A percentile compares a stretch with the other conserved stretches of the same genome.
Evolutionary conservation across 2,113 vertebrate genomes (phyloP).

Genomic region (Carassius gibelio): DNA sequence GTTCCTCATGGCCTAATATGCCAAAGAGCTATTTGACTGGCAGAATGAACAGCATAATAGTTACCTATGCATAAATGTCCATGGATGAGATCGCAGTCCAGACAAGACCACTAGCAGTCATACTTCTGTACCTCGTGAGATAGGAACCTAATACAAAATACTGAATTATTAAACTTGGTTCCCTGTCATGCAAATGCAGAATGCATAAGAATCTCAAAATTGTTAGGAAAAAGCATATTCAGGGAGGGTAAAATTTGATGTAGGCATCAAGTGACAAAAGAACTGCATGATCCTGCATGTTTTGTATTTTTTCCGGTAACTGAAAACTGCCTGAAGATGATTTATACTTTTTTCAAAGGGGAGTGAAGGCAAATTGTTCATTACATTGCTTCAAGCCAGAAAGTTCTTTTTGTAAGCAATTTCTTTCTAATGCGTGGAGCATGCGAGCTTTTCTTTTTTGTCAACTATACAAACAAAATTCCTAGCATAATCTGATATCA

Average conservation of each 20-base stretch:
- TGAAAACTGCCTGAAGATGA: background rate
- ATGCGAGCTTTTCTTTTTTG: no score
- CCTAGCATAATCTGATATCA: background rate
- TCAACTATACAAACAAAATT: background rate
- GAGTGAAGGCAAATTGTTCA: background rate
- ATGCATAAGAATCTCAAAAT: background rate
- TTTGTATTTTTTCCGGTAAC: no score
- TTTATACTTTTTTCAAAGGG: background rate
- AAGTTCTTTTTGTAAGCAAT: no score
- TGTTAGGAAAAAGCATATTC: background rate
- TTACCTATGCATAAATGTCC: background rate
- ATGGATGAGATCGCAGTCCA: background rate
- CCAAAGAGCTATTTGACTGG: background rate
- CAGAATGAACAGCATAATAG: background rate
- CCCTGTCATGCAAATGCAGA: background rate
- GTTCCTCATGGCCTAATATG: background rate
- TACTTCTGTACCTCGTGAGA: background rate
- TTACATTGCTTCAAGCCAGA: background rate
- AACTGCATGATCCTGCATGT: background rate
- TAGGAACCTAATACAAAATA: no score
- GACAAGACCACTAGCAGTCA: background rate
- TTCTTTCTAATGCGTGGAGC: no score
- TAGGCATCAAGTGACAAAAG: background rate
- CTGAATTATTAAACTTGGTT: background rate
- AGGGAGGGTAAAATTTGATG: background rate